These are phyloP conservation scores for Onychostruthus taczanowskii DNA, from an alignment of 2,113 vertebrate species.

Conservation along the genomic window DNA sequence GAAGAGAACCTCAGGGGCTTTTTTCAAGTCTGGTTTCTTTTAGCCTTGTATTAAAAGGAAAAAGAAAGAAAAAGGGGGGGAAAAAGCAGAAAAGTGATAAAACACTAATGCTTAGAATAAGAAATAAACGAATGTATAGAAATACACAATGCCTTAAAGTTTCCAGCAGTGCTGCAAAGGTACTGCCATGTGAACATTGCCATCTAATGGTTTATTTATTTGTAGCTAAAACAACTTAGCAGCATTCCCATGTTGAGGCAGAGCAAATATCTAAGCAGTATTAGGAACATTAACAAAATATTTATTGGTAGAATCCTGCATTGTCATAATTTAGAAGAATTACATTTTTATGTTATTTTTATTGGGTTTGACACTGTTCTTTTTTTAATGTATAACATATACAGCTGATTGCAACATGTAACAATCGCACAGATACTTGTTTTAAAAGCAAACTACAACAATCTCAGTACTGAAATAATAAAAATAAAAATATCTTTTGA, in stretches of 20 bases:
- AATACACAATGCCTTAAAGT: background rate
- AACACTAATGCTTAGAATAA: background rate
- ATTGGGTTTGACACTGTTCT: background rate
- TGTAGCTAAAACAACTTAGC: background rate
- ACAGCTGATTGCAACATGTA: background rate
- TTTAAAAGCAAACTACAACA: background rate
- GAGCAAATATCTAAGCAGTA: background rate
- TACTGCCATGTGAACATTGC: constrained; percentile 49
- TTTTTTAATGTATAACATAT: background rate
- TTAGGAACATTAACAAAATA: background rate
- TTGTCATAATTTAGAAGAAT: background rate
- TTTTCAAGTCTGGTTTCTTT: background rate
- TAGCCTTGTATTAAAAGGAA: background rate
- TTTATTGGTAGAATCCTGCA: background rate
- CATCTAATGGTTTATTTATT: constrained; percentile 53
- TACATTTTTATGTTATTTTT: background rate
- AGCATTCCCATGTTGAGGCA: background rate
- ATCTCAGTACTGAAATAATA: background rate
- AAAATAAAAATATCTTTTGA: background rate
- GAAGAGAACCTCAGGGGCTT: background rate
- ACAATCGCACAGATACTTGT: background rate
- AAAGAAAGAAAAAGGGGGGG: background rate
- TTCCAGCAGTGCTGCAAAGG: background rate
- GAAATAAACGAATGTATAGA: background rate
- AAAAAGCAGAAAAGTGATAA: background rate